A percentile compares a stretch with the other conserved stretches of the same genome.
These are phyloP conservation scores for Drosophila cardini DNA, from an alignment of 1,140 invertebrate genomes.

Conservation along the genomic window DNA sequence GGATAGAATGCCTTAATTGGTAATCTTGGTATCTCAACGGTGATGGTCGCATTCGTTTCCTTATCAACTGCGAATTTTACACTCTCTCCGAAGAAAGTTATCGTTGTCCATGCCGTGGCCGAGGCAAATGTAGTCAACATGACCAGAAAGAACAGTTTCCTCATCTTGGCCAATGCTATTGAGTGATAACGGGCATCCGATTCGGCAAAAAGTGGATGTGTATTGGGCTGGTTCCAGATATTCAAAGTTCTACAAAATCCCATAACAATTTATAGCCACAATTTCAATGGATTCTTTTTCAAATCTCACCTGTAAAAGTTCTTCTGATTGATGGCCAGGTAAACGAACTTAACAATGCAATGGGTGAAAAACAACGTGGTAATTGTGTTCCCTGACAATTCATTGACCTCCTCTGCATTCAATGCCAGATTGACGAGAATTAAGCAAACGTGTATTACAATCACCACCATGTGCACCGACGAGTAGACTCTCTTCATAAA, in stretches of 20 bases:
- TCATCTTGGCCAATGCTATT: conserved; percentile 90
- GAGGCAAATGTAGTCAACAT: conserved; percentile 87
- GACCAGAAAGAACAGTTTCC: conserved; percentile 89
- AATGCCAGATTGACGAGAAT: conserved; percentile 89
- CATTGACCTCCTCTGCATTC: conserved; percentile 91
- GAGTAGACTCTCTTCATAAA: conserved; percentile 87
- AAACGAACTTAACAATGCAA: conserved; percentile 90
- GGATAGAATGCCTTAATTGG: conserved; percentile 91
- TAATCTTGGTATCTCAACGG: conserved; percentile 89
- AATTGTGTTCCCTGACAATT: conserved; percentile 92
- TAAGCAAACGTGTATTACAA: conserved; percentile 88
- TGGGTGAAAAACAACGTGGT: conserved; percentile 92
- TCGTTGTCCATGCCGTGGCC: conserved; percentile 88
- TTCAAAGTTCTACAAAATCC: conserved; percentile 86
- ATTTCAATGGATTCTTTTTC: neutral
- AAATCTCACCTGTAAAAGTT: conserved; percentile 89
- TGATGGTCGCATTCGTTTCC: conserved; percentile 89
- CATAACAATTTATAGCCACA: neutral
- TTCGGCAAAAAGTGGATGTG: conserved; percentile 93
- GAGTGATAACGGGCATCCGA: conserved; percentile 91
- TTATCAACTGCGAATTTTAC: conserved; percentile 88
- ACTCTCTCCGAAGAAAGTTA: conserved; percentile 92
- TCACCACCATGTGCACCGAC: conserved; percentile 87
- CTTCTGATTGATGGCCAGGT: conserved; percentile 90
- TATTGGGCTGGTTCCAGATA: conserved; percentile 92